Evolutionary conservation across 2,888 invertebrate species (phyloP).

Genomic region (Laothoe populi): DNA sequence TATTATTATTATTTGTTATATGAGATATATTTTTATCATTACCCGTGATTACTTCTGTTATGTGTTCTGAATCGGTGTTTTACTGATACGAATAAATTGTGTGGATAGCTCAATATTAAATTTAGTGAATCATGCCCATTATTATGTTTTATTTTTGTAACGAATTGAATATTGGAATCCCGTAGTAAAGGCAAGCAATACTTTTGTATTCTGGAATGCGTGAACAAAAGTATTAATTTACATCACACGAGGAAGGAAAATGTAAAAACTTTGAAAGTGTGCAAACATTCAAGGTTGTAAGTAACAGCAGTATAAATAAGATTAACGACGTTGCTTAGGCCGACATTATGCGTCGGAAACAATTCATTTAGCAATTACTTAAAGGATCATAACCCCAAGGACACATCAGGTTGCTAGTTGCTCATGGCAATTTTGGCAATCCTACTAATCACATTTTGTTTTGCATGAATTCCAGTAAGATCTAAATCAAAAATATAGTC

Average conservation of each 20-base stretch:
- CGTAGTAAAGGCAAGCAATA: not conserved
- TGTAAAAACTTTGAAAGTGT: not conserved
- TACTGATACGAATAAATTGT: no score
- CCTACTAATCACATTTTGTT: slow-evolving; percentile 36
- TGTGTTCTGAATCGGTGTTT: no score
- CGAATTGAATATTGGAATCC: no score
- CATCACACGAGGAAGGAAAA: slow-evolving; percentile 15
- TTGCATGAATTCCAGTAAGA: not conserved
- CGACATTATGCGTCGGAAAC: slow-evolving; percentile 49
- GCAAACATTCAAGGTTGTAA: slow-evolving; percentile 4
- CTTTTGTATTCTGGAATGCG: not conserved
- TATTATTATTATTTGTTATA: no score
- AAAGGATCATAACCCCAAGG: slow-evolving; percentile 52
- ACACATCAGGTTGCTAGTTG: slow-evolving; percentile 32
- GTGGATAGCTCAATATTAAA: no score
- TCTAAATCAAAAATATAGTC: not conserved
- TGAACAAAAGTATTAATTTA: not conserved
- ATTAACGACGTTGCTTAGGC: slow-evolving; percentile 4
- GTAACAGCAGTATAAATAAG: slow-evolving; percentile 2
- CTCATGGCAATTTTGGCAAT: slow-evolving; percentile 39
- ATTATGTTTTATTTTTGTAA: no score
- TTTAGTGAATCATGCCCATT: no score
- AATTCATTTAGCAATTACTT: slow-evolving; percentile 52
- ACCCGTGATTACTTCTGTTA: no score
- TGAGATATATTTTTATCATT: no score